Conservation (phyloP, 2,888 invertebrate genomes). For the Sminthurinus aureus region DNA sequence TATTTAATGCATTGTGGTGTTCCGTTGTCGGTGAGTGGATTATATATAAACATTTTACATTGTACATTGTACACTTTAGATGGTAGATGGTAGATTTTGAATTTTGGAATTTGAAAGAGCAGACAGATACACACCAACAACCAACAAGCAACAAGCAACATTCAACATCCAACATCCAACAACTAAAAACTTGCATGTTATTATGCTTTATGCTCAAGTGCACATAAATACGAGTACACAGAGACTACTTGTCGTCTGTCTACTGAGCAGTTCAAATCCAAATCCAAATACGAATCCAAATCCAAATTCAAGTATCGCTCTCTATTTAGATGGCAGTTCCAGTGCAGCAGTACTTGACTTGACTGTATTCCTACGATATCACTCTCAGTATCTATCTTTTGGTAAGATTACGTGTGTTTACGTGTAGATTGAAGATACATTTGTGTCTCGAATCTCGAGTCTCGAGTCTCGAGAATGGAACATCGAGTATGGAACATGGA, state of each 20-base stretch:
- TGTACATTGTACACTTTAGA: conserved; percentile 15
- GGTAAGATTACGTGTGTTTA: too few species aligned
- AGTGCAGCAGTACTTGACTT: not conserved
- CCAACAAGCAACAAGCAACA: not conserved
- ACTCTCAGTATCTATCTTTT: too few species aligned
- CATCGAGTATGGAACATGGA: not conserved
- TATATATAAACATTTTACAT: not conserved
- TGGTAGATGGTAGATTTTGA: not conserved
- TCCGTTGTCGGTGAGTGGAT: not conserved
- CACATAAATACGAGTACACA: conserved; percentile 34
- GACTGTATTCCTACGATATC: too few species aligned
- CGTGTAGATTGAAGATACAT: too few species aligned
- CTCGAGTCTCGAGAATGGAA: not conserved
- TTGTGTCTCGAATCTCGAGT: too few species aligned
- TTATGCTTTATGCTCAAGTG: conserved; percentile 36
- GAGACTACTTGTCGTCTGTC: conserved; percentile 1
- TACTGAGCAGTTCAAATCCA: too few species aligned
- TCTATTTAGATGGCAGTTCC: not conserved
- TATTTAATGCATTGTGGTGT: too few species aligned
- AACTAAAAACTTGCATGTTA: too few species aligned
- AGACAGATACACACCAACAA: not conserved
- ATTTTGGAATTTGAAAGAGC: not conserved
- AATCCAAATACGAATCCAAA: too few species aligned
- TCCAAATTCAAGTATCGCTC: not conserved
- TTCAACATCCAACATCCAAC: conserved; percentile 4